These are phyloP conservation scores for Gobio gobio DNA, from an alignment of 2,113 vertebrate species.

Conservation along the genomic window DNA sequence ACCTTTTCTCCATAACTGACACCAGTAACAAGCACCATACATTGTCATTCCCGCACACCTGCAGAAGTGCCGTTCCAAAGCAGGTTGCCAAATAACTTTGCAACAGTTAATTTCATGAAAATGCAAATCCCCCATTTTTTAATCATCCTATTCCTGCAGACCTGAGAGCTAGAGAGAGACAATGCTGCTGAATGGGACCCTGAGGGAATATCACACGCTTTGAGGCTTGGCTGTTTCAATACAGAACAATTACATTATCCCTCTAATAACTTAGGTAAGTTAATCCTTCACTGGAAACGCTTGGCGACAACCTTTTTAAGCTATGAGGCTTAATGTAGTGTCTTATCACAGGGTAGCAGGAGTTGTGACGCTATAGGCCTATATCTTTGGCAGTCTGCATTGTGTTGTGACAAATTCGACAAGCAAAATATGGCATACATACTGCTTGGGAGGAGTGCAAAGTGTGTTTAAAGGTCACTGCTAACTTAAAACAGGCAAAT, in stretches of 20 bases:
- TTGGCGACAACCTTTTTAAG: slow-evolving; percentile 49
- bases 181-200: slow-evolving; percentile 56
- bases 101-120: slow-evolving; percentile 57
- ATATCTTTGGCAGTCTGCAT: slow-evolving; percentile 20
- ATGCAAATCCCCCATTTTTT: slow-evolving; percentile 61
- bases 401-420: slow-evolving; percentile 35
- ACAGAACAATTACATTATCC: slow-evolving; percentile 63
- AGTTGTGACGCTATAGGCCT: slow-evolving; percentile 14
- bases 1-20: slow-evolving; percentile 39
- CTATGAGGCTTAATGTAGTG: slow-evolving; percentile 40
- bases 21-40: slow-evolving; percentile 38
- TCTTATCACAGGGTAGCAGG: slow-evolving; percentile 54
- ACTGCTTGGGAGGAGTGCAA: background rate
- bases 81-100: slow-evolving; percentile 53
- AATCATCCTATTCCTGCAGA: slow-evolving; percentile 57
- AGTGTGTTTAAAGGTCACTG: slow-evolving; percentile 11
- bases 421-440: slow-evolving; percentile 9
- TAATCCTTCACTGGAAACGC: slow-evolving; percentile 56
- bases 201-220: slow-evolving; percentile 55
- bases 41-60: slow-evolving; percentile 35
- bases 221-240: slow-evolving; percentile 50
- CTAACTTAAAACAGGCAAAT: background rate
- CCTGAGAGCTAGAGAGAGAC: slow-evolving; percentile 51
- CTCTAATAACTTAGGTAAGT: slow-evolving; percentile 56
- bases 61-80: slow-evolving; percentile 32